phyloP scores from a whole-genome alignment of 2,888 invertebrate species.

The Eupithecia exiguata region DNA sequence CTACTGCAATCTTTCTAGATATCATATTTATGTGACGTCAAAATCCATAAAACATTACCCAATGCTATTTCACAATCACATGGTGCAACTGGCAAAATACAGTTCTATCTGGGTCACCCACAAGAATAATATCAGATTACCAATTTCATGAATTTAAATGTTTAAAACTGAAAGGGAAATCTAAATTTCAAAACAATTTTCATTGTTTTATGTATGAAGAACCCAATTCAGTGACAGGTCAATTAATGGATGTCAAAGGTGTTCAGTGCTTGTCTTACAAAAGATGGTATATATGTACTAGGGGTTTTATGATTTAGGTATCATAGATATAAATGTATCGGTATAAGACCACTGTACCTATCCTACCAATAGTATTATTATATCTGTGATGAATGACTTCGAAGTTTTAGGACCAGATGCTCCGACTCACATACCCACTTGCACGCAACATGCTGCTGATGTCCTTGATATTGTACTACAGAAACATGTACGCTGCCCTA shows the following conservation, averaged over 20 bases:
- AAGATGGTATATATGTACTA: no score
- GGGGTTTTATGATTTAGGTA: no score
- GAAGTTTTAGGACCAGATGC: no score
- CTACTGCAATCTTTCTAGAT: background rate
- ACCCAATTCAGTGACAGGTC: background rate
- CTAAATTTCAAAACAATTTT: background rate
- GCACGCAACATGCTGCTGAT: no score
- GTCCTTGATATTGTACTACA: background rate
- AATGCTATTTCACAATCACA: background rate
- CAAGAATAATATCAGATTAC: background rate
- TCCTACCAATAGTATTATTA: no score
- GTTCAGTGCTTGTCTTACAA: background rate
- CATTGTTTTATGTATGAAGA: constrained; percentile 6
- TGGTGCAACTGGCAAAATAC: background rate
- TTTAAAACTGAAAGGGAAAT: constrained; percentile 5
- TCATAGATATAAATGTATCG: no score
- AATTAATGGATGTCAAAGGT: background rate
- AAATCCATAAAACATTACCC: constrained; percentile 6
- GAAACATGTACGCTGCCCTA: no score
- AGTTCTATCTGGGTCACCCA: background rate
- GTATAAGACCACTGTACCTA: no score
- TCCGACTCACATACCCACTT: no score
- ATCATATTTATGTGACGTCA: constrained; percentile 19
- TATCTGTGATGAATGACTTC: no score
- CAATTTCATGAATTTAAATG: constrained; percentile 5